Conservation (phyloP, 2,888 invertebrate species). For the Plebejus anna region DNA sequence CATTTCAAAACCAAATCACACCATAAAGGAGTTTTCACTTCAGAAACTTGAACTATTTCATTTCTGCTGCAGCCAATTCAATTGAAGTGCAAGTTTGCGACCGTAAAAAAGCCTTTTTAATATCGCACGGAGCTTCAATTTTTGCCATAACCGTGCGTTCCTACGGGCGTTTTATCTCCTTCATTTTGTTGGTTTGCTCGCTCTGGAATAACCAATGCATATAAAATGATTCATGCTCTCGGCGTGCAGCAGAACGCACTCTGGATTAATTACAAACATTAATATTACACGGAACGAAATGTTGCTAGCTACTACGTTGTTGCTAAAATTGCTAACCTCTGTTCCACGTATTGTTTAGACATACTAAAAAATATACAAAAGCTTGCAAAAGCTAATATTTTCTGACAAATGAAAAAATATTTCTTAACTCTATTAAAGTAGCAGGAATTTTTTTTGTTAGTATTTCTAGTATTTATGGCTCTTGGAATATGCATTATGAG, state of each 20-base stretch:
- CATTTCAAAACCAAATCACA: not conserved
- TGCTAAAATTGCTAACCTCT: not conserved
- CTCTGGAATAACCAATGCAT: conserved; percentile 52
- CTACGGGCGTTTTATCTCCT: conserved; percentile 29
- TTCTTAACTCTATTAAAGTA: not conserved
- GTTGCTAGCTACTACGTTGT: conserved; percentile 1
- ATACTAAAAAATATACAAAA: not conserved
- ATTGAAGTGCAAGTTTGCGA: conserved; percentile 18
- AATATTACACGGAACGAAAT: conserved; percentile 39
- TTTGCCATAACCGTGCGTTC: conserved; percentile 1
- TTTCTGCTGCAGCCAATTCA: not conserved
- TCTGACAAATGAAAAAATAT: not conserved
- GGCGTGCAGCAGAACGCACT: conserved; percentile 47
- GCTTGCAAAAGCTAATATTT: not conserved
- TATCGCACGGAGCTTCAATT: conserved; percentile 13
- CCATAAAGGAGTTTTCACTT: not conserved
- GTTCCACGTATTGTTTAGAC: conserved; percentile 5
- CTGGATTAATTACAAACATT: conserved; percentile 55
- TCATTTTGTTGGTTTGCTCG: conserved; percentile 31
- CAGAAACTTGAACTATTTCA: not conserved
- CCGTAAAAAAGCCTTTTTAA: conserved; percentile 17
- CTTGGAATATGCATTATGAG: not conserved
- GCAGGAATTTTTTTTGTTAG: not conserved
- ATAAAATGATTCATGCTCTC: conserved; percentile 65
- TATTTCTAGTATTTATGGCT: not conserved